A percentile compares a stretch with the other conserved stretches of the same genome.
phyloP scores from a whole-genome alignment of 1,140 invertebrate species.

The Papilio glaucus region DNA sequence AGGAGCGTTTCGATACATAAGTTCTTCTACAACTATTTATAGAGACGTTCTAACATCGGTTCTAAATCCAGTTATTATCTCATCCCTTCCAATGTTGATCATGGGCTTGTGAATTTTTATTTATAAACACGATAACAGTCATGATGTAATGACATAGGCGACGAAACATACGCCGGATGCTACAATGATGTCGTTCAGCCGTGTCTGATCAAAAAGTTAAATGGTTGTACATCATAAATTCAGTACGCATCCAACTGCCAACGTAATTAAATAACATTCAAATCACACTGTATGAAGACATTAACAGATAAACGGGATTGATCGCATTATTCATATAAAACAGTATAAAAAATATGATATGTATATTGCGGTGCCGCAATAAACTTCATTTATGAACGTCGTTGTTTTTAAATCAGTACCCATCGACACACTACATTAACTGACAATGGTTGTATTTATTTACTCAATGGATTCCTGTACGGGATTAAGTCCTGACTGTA shows the following conservation, averaged over 20 bases:
- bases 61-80: conserved; percentile 30
- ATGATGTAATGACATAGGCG: conserved; percentile 5
- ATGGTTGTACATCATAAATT: background rate
- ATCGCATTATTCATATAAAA: background rate
- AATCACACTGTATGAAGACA: background rate
- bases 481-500: conserved; percentile 1
- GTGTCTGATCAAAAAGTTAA: conserved; percentile 8
- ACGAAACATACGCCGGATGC: conserved; percentile 26
- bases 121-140: conserved; percentile 12
- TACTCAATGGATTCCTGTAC: no score
- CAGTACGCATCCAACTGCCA: background rate
- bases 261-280: background rate
- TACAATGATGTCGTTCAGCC: conserved; percentile 25
- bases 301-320: background rate
- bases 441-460: background rate
- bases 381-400: background rate
- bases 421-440: background rate
- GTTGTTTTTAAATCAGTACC: conserved; percentile 5
- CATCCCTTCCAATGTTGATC: conserved; percentile 17
- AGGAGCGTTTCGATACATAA: conserved; percentile 19
- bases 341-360: background rate
- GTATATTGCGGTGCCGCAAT: background rate
- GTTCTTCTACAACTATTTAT: conserved; percentile 23
- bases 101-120: conserved; percentile 8
- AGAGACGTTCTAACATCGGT: conserved; percentile 4